Percentiles rank a stretch among this genome's conserved stretches.
Evolutionary conservation across 1,140 invertebrate species (phyloP).

Genomic region (Hypothenemus hampei): DNA sequence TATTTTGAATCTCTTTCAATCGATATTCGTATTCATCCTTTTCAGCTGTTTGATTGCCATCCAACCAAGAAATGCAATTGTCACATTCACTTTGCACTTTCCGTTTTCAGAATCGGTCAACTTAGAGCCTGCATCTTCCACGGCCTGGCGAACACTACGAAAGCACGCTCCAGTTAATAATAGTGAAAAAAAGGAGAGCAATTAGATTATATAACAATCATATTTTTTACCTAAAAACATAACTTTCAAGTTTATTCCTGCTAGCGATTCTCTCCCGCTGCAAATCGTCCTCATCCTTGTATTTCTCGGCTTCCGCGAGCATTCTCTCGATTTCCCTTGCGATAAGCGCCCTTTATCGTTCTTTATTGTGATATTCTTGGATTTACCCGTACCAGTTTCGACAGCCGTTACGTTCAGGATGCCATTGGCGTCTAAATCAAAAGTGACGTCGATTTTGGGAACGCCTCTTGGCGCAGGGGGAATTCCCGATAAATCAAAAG

Average conservation of each 20-base stretch:
- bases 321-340: slow-evolving; percentile 55
- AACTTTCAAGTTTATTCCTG: slow-evolving; percentile 66
- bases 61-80: slow-evolving; percentile 57
- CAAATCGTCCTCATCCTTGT: slow-evolving; percentile 54
- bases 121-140: slow-evolving; percentile 37
- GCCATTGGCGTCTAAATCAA: slow-evolving; percentile 57
- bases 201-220: not conserved
- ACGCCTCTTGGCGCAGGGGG: slow-evolving; percentile 53
- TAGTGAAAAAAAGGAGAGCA: not conserved
- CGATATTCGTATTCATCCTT: slow-evolving; percentile 59
- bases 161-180: no score
- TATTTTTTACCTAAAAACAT: slow-evolving; percentile 55
- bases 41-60: slow-evolving; percentile 58
- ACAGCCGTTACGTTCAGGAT: slow-evolving; percentile 59
- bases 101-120: slow-evolving; percentile 45
- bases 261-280: slow-evolving; percentile 55
- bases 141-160: slow-evolving; percentile 54
- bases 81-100: slow-evolving; percentile 53
- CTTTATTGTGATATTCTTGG: slow-evolving; percentile 55
- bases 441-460: slow-evolving; percentile 61
- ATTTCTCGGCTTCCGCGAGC: slow-evolving; percentile 63
- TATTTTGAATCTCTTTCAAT: slow-evolving; percentile 48
- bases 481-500: slow-evolving; percentile 58
- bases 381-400: slow-evolving; percentile 59
- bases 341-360: slow-evolving; percentile 54